Evolutionary conservation across 2,797 vertebrate genomes (phyloP).

Genomic region (Hipposideros larvatus): DNA sequence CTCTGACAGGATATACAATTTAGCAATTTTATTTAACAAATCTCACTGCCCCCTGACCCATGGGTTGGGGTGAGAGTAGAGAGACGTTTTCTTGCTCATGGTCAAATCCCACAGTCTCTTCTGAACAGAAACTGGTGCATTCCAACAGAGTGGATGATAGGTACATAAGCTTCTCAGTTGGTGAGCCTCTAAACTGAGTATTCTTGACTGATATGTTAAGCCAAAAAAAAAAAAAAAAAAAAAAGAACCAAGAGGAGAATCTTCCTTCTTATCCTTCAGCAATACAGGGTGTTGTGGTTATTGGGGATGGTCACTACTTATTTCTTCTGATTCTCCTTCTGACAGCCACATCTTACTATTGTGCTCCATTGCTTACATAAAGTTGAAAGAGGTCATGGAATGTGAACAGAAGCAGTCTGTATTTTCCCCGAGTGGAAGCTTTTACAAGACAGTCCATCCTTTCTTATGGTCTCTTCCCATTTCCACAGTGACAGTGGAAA

Average conservation of each 20-base stretch:
- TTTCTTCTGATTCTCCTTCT: neutral
- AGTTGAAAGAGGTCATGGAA: neutral
- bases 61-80: neutral
- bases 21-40: neutral
- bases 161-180: neutral
- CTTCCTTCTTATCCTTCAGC: neutral
- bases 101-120: neutral
- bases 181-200: neutral
- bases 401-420: neutral
- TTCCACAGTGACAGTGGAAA: neutral
- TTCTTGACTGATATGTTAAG: neutral
- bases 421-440: neutral
- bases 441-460: neutral
- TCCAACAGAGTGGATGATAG: neutral
- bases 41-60: neutral
- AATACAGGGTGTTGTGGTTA: neutral
- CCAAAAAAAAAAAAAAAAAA: no score
- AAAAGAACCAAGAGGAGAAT: neutral
- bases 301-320: neutral
- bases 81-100: neutral
- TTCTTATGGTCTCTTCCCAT: neutral
- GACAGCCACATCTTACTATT: neutral
- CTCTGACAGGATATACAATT: neutral
- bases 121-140: neutral
- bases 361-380: neutral